Evolutionary conservation across 2,888 invertebrate species (phyloP), one percentile per base, ranked within the genome.

Genomic region (Troides oblongomaculatus): DNA sequence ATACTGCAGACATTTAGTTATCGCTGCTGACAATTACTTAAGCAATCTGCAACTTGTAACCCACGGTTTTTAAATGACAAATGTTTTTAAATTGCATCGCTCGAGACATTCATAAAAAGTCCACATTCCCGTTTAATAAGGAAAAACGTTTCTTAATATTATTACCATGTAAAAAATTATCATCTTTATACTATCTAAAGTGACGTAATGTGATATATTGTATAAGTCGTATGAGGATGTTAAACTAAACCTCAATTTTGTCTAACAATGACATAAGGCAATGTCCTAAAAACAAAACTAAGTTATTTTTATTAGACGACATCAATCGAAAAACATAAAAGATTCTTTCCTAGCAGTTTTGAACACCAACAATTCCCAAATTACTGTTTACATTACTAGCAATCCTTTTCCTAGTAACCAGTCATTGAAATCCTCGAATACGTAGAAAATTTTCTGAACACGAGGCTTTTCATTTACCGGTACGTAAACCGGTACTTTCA

Each of bases 1-100:
- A 77, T 76, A 81, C 77, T 76, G 80, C 82, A 80, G 80, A 82
- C 72, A 50, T 68, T 63, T 59, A 59, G 60, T 57, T 69, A 69
- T 61, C 64, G 64, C 61, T 23, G n/a, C 63, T 56, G 69, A 69
- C 64, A 69, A 64, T 69, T 69, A 69, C 39, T 61, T 64, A 64
- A 56, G 65, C 69, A 64, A 64, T 64, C 61, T 69, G 56, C 39
- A 61, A 64, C 61, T 64, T 64, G 57, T 64, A 60, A 39, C 61
- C 36, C 14, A 14, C 8, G 53, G n/a, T 66, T 58, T 53, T 63
- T 36, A 39, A 64, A 53, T 63, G 36, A 63, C 50, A 63, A 62
- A 62, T n/a, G 61, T 60, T 67, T 66, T 67, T 59, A 25, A 56
- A 64, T 64, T 64, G 43, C 43, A 58, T 12, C 23, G 53, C 18